Conservation (phyloP, 2,888 invertebrate species). For the Eupithecia dodoneata region DNA sequence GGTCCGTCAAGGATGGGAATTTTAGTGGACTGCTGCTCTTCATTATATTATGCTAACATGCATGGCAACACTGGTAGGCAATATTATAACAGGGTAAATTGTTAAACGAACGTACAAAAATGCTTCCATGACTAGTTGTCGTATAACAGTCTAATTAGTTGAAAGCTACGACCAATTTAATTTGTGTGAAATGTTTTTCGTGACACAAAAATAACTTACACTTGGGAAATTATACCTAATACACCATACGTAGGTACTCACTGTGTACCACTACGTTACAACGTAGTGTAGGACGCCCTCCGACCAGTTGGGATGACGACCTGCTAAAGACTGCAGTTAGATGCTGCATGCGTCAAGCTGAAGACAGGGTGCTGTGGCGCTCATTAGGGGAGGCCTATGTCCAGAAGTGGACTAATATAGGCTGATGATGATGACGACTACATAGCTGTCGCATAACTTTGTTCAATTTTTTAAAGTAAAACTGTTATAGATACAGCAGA, state of each 20-base stretch:
- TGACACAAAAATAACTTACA: conserved; percentile 49
- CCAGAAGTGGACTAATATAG: no score
- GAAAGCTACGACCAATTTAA: conserved; percentile 48
- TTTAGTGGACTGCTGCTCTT: background rate
- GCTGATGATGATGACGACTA: no score
- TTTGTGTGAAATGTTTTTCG: conserved; percentile 52
- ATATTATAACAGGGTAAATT: background rate
- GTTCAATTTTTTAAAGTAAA: no score
- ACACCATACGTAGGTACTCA: background rate
- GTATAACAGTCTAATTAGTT: conserved; percentile 38
- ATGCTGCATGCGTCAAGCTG: no score
- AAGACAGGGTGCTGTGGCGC: no score
- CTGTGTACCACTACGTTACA: no score
- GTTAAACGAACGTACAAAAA: background rate
- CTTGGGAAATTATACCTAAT: conserved; percentile 45
- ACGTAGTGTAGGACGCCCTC: no score
- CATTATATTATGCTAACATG: background rate
- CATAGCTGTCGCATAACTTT: no score
- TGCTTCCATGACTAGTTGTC: background rate
- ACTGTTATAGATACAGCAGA: background rate
- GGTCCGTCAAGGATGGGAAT: background rate
- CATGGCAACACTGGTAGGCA: background rate
- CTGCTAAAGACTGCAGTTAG: no score
- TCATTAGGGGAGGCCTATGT: no score
- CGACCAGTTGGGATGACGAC: no score